Conservation (phyloP, 2,888 invertebrate genomes). For the Andrena flavipes region DNA sequence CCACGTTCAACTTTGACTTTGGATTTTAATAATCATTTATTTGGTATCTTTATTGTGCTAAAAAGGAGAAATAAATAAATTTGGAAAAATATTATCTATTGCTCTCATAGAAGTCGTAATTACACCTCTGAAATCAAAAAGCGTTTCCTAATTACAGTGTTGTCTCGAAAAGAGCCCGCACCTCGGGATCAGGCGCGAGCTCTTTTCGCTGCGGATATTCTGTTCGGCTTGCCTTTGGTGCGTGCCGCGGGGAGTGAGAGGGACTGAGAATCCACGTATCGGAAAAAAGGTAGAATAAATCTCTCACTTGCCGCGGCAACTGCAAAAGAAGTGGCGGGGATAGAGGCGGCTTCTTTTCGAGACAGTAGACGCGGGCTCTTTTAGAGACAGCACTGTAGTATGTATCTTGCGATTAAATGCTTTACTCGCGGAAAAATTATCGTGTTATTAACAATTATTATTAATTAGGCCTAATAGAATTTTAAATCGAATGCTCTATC, state of each 20-base stretch:
- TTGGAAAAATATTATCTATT: not conserved
- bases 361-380: too few species aligned
- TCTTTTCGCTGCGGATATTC: too few species aligned
- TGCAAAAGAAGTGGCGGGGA: too few species aligned
- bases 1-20: not conserved
- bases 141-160: constrained; percentile 9
- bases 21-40: not conserved
- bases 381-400: not conserved
- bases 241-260: too few species aligned
- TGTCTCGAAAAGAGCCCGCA: too few species aligned
- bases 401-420: not conserved
- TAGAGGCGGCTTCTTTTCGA: too few species aligned
- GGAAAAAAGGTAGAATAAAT: too few species aligned
- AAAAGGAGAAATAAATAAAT: not conserved
- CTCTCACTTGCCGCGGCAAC: too few species aligned
- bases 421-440: constrained; percentile 4
- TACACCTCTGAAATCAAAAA: not conserved
- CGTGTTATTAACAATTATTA: constrained; percentile 18
- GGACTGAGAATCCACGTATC: too few species aligned
- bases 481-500: constrained; percentile 23
- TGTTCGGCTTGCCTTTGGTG: too few species aligned
- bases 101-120: constrained; percentile 4
- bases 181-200: too few species aligned
- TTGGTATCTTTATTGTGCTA: not conserved
- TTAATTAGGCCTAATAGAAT: constrained; percentile 22